Conservation (phyloP, 2,888 invertebrate species). For the Myopa tessellatipennis region DNA sequence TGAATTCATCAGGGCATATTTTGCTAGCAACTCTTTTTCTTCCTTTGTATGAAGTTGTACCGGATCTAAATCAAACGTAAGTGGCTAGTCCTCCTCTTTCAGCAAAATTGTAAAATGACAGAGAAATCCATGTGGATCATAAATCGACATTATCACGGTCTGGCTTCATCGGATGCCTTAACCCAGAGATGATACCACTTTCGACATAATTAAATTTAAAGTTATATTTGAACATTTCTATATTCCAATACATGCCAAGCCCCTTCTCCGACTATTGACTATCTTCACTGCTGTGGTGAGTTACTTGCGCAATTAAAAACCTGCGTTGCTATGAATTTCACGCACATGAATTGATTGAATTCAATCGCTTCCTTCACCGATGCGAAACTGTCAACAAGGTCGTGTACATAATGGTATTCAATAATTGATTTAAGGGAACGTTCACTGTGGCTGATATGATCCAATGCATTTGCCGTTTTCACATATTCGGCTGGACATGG, state of each 20-base stretch:
- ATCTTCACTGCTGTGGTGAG: not conserved
- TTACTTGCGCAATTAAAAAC: slow-evolving; percentile 35
- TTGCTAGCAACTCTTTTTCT: slow-evolving; percentile 26
- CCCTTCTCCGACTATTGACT: slow-evolving; percentile 29
- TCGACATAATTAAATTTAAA: slow-evolving; percentile 37
- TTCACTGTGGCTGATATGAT: too few species aligned
- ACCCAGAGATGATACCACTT: slow-evolving; percentile 18
- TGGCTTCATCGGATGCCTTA: slow-evolving; percentile 31
- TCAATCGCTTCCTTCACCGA: slow-evolving; percentile 37
- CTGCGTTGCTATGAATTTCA: slow-evolving; percentile 27
- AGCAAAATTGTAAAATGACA: slow-evolving; percentile 9
- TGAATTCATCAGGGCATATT: slow-evolving; percentile 20
- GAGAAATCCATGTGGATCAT: slow-evolving; percentile 21
- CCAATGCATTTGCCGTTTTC: too few species aligned
- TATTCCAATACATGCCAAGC: slow-evolving; percentile 24
- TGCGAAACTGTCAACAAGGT: too few species aligned
- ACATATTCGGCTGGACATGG: too few species aligned
- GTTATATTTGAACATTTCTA: slow-evolving; percentile 32
- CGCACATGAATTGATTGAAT: slow-evolving; percentile 32
- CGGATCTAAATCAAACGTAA: not conserved
- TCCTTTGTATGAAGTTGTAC: slow-evolving; percentile 17
- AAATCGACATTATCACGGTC: slow-evolving; percentile 37
- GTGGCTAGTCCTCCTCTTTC: not conserved
- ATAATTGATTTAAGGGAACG: too few species aligned
- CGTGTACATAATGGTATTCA: not conserved